A percentile compares a stretch with the other conserved stretches of the same genome.
Evolutionary conservation across 2,113 vertebrate genomes (phyloP).

Genomic region (Proterorhinus semilunaris): DNA sequence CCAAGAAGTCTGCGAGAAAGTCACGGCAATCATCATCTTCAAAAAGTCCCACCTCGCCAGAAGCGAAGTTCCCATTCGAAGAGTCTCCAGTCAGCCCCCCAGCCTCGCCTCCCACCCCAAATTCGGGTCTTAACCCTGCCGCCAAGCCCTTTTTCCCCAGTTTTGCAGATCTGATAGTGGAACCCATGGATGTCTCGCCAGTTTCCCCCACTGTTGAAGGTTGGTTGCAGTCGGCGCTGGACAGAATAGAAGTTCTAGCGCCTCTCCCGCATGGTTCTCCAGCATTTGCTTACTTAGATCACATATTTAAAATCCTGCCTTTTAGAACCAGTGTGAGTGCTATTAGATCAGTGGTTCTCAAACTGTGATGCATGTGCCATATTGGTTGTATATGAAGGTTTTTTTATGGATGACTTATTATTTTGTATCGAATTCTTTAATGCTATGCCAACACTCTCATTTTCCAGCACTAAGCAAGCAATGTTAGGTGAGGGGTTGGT

Average conservation of each 20-base stretch:
- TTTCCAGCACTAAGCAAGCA: too few species aligned
- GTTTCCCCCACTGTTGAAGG: slow-evolving; percentile 64
- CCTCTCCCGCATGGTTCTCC: slow-evolving; percentile 33
- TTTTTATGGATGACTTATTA: not conserved
- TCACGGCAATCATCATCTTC: slow-evolving; percentile 50
- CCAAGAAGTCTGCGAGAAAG: slow-evolving; percentile 56
- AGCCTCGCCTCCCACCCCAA: slow-evolving; percentile 39
- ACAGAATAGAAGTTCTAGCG: slow-evolving; percentile 23
- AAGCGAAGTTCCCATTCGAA: slow-evolving; percentile 40
- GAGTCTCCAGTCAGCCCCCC: slow-evolving; percentile 40
- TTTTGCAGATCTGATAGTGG: slow-evolving; percentile 67
- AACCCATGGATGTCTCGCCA: slow-evolving; percentile 56
- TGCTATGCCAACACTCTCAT: too few species aligned
- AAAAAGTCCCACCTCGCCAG: slow-evolving; percentile 65
- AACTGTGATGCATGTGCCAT: not conserved
- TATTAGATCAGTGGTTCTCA: slow-evolving; percentile 8
- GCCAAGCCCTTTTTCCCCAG: slow-evolving; percentile 80
- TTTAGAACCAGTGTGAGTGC: slow-evolving; percentile 15
- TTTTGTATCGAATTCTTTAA: not conserved
- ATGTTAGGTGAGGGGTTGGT: too few species aligned
- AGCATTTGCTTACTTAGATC: slow-evolving; percentile 22
- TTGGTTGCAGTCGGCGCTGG: slow-evolving; percentile 69
- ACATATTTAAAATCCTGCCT: slow-evolving; percentile 17
- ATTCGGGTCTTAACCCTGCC: slow-evolving; percentile 74
- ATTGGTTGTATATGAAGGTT: not conserved